Evolutionary conservation across 2,888 invertebrate species (phyloP).

Genomic region (Eupeodes luniger): DNA sequence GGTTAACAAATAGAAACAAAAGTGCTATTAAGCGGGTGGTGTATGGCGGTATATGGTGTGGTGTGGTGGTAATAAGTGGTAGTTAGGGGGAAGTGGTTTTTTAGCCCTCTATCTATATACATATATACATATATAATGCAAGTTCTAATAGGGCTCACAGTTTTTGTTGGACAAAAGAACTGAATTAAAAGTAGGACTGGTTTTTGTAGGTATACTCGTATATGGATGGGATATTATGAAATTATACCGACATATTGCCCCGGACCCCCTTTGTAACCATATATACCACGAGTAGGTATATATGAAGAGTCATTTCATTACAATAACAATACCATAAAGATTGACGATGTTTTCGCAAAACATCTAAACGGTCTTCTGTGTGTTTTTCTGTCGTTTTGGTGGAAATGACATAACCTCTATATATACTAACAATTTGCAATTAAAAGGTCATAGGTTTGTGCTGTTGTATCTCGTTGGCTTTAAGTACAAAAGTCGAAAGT

Average conservation of each 20-base stretch:
- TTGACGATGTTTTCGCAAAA: constrained; percentile 8
- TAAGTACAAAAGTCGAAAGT: too few species aligned
- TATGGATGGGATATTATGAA: constrained; percentile 19
- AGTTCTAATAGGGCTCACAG: neutral
- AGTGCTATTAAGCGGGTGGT: constrained; percentile 45
- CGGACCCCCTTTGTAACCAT: too few species aligned
- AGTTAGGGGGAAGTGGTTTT: neutral
- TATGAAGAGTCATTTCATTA: constrained; percentile 40
- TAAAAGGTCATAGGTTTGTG: neutral
- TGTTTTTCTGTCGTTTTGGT: neutral
- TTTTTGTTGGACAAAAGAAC: constrained; percentile 16
- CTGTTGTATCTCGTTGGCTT: neutral
- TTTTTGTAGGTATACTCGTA: neutral
- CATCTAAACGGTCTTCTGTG: constrained; percentile 2
- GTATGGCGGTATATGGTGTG: neutral
- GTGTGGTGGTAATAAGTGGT: neutral
- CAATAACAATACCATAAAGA: constrained; percentile 38
- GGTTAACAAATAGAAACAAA: constrained; percentile 53
- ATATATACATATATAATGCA: neutral
- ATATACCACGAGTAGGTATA: too few species aligned
- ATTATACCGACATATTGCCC: constrained; percentile 29
- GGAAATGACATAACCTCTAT: neutral
- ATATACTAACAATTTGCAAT: constrained; percentile 10
- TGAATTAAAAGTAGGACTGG: constrained; percentile 14
- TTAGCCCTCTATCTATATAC: neutral